Evolutionary conservation across 2,888 invertebrate genomes (phyloP), one percentile per base, ranked within the genome.

Genomic region (Andrena hattorfiana): DNA sequence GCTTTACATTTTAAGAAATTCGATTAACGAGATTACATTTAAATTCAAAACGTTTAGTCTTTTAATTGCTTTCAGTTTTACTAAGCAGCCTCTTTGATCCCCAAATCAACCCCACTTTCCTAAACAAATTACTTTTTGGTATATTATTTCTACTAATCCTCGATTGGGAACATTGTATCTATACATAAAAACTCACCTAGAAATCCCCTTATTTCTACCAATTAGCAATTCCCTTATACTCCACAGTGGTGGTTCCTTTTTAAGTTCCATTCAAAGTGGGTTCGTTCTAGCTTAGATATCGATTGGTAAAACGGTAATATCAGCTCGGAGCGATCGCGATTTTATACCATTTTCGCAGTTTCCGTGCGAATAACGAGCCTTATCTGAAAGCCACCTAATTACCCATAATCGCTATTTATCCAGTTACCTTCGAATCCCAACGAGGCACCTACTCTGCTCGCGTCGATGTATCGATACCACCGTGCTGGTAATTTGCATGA

Each of bases 401-500:
- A 81, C 69, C 68, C 42, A 30, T 81, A 81, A 81, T 81, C 72
- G 72, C 56, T 72, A 69, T 68, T 81, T 81, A 81, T 35, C 64
- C 28, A 16, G 68, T 64, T 81, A 72, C 72, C 72, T 59, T 42
- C 59, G 10, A 73, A 69, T 51, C 68, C 59, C 42, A 60, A 69
- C 72, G 51, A 68, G 72, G 72, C 68, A 59, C 42, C 72, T 64
- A 63, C 42, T 49, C 51, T 42, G 30, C 59, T 35, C 42, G 16
- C 69, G 80, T 62, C 81, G 35, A 81, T 81, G 54, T 74, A 81
- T 74, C 66, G 74, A 81, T 81, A 77, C 60, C 59, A 13, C 32
- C 71, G 48, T 72, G 56, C 81, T 70, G 68, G 66, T 74, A 81
- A 81, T 81, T 81, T 81, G n/a, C 74, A 81, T 81, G 81, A 81